Base-by-base conservation (phyloP, 1,140 invertebrate species). In the Trichonephila inaurata region DNA sequence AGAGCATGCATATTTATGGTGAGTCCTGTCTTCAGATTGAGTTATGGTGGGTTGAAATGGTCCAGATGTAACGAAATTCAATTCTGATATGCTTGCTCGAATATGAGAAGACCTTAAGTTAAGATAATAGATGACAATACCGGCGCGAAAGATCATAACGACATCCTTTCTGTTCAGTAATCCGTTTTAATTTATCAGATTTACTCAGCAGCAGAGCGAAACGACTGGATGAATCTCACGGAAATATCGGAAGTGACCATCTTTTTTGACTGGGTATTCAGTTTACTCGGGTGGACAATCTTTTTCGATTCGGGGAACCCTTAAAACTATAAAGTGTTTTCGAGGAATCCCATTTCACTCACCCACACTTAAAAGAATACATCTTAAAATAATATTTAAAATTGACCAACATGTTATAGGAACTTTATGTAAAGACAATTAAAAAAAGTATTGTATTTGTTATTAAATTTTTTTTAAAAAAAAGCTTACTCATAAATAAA, bases 131-230 rank as follows among this genome's bases (percentile, higher is more conserved):
- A 69, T 6, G 21, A 24, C 66, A 8, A 24, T 69, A 51, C 51
- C 51, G 51, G 51, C 51, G 6, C 18, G 24, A 16, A 40, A 40
- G 72, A 28, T 77, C 72, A 40, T 77, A 77, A 33, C 40, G 72
- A 14, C 33, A 33, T 33, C 58, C 83, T 60, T 61, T 58, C 51
- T 85, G 83, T 61, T 60, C 21, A 19, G 16, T 85, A 18, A 85
- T 60, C 58, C 83, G 33, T 85, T 85, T 85, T 85, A 61, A 61
- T 61, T 85, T 85, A 85, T 85, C 83, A 85, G 83, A 85, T 85
- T 61, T 28, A 10, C 83, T 21, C 51, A 85, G 12, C 14, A n/a
- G 12, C 51, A 3, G 51, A 61, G 44, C 44, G 44, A 60, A 16
- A 60, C 83, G 83, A 85, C 8, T 85, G 83, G 24, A 51, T 58